Conservation (phyloP, 2,113 vertebrate species). For the Lathamus discolor region DNA sequence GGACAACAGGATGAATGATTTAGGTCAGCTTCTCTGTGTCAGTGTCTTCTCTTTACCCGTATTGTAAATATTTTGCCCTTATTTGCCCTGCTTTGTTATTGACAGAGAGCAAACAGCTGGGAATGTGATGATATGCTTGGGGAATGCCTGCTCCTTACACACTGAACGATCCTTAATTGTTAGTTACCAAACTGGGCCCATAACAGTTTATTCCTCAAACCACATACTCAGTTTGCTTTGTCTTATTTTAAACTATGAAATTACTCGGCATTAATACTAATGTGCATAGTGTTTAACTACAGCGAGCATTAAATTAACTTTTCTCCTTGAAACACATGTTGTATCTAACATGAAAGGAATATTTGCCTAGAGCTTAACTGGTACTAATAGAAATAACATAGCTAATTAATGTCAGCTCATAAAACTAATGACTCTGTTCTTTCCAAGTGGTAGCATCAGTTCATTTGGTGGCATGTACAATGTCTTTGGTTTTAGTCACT, state of each 20-base stretch:
- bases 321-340: background rate
- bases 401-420: conserved; percentile 31
- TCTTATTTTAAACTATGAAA: background rate
- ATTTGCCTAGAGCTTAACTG: conserved; percentile 27
- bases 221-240: background rate
- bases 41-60: background rate
- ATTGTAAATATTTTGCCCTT: background rate
- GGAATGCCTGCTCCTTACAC: background rate
- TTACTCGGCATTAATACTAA: background rate
- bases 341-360: background rate
- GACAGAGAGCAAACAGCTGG: background rate
- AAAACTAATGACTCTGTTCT: conserved; percentile 6
- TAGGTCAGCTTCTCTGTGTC: background rate
- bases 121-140: background rate
- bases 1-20: background rate
- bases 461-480: background rate
- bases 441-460: conserved; percentile 8
- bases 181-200: background rate
- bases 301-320: conserved; percentile 4
- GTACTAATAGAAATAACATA: background rate
- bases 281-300: background rate
- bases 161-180: background rate
- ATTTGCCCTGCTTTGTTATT: background rate
- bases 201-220: background rate
- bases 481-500: background rate